Evolutionary conservation across 2,113 vertebrate species (phyloP), one percentile per base, ranked within the genome.

Genomic region (Dicerorhinus sumatrensis): DNA sequence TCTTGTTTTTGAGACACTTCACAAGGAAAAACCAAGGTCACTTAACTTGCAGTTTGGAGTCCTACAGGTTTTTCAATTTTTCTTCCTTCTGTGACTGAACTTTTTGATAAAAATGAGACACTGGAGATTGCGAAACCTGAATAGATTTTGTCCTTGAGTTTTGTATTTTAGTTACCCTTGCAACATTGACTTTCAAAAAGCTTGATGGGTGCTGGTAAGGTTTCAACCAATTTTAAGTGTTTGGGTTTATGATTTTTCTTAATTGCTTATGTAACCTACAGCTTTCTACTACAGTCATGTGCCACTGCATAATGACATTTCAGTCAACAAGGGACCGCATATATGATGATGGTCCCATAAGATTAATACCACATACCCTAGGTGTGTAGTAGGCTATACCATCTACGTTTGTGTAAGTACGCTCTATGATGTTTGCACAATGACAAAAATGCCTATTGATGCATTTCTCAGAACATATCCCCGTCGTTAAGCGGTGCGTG

Each of bases 181-280:
- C 80, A 95, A 89, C 36, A 67, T 97, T 75, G 36, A 86, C n/a
- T 96, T 95, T 92, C 76, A 48, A 56, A 92, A 72, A 51, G 25
- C 51, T 85, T 8, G 8, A 95, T 39, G 58, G 92, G 81, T 60
- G 77, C 62, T 54, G 89, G 86, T 58, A 89, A 42, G 62, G 42
- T 91, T 97, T 92, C 62, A 80, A 96, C 27, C 27, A 67, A 73
- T 93, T 92, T 84, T 92, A 82, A 88, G 39, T 67, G 13, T 94
- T 96, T 36, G 29, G 70, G 69, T 97, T 97, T 97, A 96, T 95
- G 95, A 93, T 95, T 98, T 98, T 96, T 76, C 96, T 54, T 95
- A 98, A 96, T 96, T 96, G 56, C 75, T 54, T 96, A 69, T 87
- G 73, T 94, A 96, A 96, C 90, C 72, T 96, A 87, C 67, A 96